A percentile compares a stretch with the other conserved stretches of the same genome.
Conservation (phyloP, 1,140 invertebrate genomes). For the Drosophila trapezifrons region DNA sequence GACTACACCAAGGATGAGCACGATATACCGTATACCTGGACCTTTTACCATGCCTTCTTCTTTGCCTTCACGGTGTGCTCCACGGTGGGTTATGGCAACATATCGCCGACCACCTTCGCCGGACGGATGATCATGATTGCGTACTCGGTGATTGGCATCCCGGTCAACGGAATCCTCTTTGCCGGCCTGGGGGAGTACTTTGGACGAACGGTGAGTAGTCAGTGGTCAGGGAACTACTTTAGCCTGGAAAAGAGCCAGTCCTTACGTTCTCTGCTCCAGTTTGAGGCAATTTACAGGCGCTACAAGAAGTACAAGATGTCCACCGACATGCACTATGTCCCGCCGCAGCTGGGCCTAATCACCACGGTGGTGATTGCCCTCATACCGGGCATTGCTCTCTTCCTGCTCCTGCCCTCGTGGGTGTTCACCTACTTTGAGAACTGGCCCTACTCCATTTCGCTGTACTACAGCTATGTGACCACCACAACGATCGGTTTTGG, state of each 20-base stretch:
- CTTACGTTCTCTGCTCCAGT: constrained; percentile 83
- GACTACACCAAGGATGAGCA: constrained; percentile 86
- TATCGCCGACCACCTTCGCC: constrained; percentile 92
- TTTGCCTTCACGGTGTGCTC: constrained; percentile 97
- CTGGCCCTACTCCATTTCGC: constrained; percentile 94
- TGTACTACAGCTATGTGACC: constrained; percentile 97
- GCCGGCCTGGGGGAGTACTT: constrained; percentile 92
- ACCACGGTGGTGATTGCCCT: constrained; percentile 92
- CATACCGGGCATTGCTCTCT: constrained; percentile 93
- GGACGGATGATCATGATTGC: constrained; percentile 95
- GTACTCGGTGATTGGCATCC: constrained; percentile 97
- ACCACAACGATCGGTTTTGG: constrained; percentile 97
- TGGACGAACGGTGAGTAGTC: constrained; percentile 87
- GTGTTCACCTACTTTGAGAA: constrained; percentile 94
- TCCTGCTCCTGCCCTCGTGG: constrained; percentile 95
- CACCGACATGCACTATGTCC: constrained; percentile 86
- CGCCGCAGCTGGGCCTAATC: constrained; percentile 89
- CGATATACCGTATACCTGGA: constrained; percentile 89
- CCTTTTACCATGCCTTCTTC: constrained; percentile 96
- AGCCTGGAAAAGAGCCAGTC: accelerated
- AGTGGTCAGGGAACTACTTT: not conserved
- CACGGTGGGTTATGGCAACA: constrained; percentile 96
- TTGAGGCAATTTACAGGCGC: constrained; percentile 89
- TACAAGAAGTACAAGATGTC: constrained; percentile 90
- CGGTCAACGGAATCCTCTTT: constrained; percentile 94